A percentile compares a stretch with the other conserved stretches of the same genome.
phyloP scores from a whole-genome alignment of 2,888 invertebrate genomes.

The Sinopyrophorus schimmeli region DNA sequence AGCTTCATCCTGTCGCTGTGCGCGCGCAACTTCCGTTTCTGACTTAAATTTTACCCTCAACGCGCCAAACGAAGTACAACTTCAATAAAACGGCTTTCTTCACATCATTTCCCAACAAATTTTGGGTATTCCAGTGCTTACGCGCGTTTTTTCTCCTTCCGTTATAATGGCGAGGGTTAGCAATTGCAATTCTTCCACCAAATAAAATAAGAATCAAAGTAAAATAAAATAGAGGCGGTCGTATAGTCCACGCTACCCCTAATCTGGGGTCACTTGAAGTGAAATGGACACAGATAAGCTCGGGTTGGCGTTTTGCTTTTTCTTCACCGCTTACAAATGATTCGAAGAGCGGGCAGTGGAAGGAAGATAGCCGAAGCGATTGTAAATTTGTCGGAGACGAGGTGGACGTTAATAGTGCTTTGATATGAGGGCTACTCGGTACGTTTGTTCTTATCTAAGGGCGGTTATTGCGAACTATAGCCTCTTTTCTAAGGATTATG shows the following conservation, averaged over 20 bases:
- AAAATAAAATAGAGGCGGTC: conserved; percentile 35
- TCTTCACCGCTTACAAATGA: conserved; percentile 23
- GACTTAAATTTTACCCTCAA: no score
- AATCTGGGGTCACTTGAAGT: conserved; percentile 38
- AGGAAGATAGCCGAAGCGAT: conserved; percentile 8
- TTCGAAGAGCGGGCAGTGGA: conserved; percentile 1
- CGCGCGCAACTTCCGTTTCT: no score
- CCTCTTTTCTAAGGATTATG: conserved; percentile 36
- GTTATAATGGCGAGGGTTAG: conserved; percentile 9
- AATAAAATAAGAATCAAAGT: conserved; percentile 39
- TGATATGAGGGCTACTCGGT: conserved; percentile 34
- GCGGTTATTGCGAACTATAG: conserved; percentile 35
- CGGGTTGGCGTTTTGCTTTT: conserved; percentile 18
- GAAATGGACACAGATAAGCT: conserved; percentile 39
- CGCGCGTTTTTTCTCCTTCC: no score
- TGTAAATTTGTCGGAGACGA: conserved; percentile 12
- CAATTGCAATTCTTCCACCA: conserved; percentile 35
- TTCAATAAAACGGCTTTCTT: no score
- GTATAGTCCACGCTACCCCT: conserved; percentile 31
- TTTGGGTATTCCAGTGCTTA: no score
- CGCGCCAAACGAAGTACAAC: no score
- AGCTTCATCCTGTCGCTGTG: no score
- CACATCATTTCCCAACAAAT: no score
- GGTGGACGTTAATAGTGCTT: conserved; percentile 25
- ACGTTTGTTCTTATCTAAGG: conserved; percentile 36